These are phyloP conservation scores for Palythoa caribaeorum DNA, from an alignment of 92 coral and sea anemone genomes.

Conservation along the genomic window DNA sequence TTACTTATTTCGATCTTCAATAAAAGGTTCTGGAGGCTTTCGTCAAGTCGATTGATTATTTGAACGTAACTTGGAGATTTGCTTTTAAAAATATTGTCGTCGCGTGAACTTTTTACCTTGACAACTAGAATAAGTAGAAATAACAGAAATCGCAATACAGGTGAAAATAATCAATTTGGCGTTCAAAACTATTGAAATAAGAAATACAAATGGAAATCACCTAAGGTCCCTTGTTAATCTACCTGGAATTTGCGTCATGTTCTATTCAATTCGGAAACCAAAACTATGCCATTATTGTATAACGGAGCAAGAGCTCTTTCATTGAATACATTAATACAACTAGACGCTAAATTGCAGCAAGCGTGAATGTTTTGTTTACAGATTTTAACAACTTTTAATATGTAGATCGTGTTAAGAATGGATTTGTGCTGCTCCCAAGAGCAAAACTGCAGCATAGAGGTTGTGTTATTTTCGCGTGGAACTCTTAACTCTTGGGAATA, in stretches of 20 bases:
- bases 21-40: background rate
- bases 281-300: constrained; percentile 48
- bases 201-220: constrained; percentile 10
- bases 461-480: background rate
- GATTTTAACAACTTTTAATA: background rate
- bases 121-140: constrained; percentile 28
- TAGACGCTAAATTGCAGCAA: constrained; percentile 7
- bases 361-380: constrained; percentile 22
- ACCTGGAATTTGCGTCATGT: constrained; percentile 43
- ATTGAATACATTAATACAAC: constrained; percentile 36
- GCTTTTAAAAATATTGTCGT: constrained; percentile 2
- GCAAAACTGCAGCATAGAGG: background rate
- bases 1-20: background rate
- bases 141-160: background rate
- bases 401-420: background rate
- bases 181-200: background rate
- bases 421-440: background rate
- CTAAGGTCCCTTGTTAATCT: background rate
- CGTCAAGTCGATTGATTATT: constrained; percentile 20
- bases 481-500: background rate
- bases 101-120: constrained; percentile 9
- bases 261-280: constrained; percentile 38
- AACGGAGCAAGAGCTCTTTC: constrained; percentile 29
- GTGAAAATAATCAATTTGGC: background rate
- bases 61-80: constrained; percentile 28